Base-by-base conservation (phyloP, 1,140 invertebrate genomes). In the Gonatopus flavifemur region DNA sequence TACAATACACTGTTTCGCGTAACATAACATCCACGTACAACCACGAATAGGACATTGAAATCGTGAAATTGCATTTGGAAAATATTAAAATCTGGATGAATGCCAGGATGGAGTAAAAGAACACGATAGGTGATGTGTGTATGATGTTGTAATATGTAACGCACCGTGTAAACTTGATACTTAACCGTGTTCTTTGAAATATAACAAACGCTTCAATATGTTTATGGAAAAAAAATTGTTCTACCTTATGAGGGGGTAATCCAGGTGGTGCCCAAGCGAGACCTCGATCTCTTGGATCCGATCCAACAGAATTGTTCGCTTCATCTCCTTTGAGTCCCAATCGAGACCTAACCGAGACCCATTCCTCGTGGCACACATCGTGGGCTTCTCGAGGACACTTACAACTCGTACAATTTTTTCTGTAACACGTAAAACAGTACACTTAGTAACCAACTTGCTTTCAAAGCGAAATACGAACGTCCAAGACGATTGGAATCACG, bases 311-410 rank as follows among this genome's bases (percentile, higher is more conserved):
- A 6, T 62, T 62, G 10, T 54, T 52, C 56, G 80, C 63, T 64
- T 81, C 63, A 55, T 81, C 64, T 67, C 71, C 77, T 59, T 87
- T 84, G 61, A 93, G 85, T 13, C 91, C 91, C 16, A 94, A 82
- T 1, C 91, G 73, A 53, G 93, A 89, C 16, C 86, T 80, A 2
- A 92, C 87, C 52, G 88, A 90, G 15, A 88, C 85, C 80, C 89
- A 87, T 76, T 93, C 91, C 70, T 93, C 89, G 69, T 94, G 91
- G 75, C 89, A 93, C 47, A 94, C 86, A 59, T 92, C 90, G 76
- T 94, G 91, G 18, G 82, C 76, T 57, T 94, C 89, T 20, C 91
- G 82, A 2, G 90, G 87, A 77, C 92, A 96, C 63, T 93, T 92
- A 74, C 93, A 96, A 47, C 87, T 88, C 59, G 86, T 86, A 74